A percentile compares a stretch with the other conserved stretches of the same genome.
phyloP scores from a whole-genome alignment of 2,797 vertebrate species.

The Semotilus atromaculatus region DNA sequence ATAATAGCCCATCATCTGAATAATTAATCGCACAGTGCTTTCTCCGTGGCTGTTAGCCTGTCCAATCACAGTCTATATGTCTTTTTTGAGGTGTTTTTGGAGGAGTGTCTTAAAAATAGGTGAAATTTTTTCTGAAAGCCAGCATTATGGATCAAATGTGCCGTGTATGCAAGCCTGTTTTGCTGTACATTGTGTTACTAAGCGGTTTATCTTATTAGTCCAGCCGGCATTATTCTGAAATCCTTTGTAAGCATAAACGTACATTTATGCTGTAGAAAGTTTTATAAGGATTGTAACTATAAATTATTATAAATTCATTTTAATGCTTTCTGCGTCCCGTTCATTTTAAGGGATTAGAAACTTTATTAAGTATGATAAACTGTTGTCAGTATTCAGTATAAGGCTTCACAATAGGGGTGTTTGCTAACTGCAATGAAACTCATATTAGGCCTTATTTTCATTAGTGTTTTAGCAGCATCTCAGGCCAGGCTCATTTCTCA shows the following conservation, averaged over 20 bases:
- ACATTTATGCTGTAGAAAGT: conserved; percentile 5
- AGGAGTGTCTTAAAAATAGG: conserved; percentile 52
- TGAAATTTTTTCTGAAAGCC: conserved; percentile 49
- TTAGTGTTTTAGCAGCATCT: conserved; percentile 30
- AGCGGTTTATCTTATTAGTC: conserved; percentile 46
- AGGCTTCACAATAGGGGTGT: background rate
- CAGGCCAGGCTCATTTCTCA: conserved; percentile 15
- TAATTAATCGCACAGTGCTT: conserved; percentile 41
- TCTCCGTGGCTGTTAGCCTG: conserved; percentile 20
- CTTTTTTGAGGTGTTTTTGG: conserved; percentile 40
- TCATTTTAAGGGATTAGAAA: conserved; percentile 13
- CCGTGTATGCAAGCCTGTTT: conserved; percentile 50
- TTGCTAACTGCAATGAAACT: background rate
- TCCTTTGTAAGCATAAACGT: conserved; percentile 39
- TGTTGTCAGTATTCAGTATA: background rate
- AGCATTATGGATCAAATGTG: conserved; percentile 55
- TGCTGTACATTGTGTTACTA: conserved; percentile 49
- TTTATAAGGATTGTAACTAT: background rate
- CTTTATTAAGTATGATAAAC: conserved; percentile 1
- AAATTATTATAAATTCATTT: background rate
- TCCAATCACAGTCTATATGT: conserved; percentile 39
- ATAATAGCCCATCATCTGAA: conserved; percentile 45
- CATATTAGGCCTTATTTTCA: conserved; percentile 16
- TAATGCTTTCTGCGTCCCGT: background rate
- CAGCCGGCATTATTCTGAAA: conserved; percentile 32